Conservation (phyloP, 2,113 vertebrate genomes). For the Microtus pennsylvanicus region DNA sequence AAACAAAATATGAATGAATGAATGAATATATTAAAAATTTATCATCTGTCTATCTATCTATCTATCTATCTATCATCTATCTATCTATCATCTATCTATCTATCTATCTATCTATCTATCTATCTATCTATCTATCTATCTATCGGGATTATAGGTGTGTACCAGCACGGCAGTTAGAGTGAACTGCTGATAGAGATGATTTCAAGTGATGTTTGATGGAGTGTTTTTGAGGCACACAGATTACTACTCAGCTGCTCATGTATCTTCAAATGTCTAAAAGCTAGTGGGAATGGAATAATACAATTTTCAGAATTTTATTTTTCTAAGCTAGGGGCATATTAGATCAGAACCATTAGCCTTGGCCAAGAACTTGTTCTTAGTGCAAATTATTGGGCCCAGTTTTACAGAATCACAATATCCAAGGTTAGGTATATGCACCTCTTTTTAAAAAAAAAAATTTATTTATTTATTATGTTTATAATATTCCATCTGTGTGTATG, state of each 20-base stretch:
- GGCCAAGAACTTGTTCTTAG: background rate
- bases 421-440: background rate
- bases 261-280: background rate
- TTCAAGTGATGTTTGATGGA: background rate
- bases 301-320: background rate
- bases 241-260: background rate
- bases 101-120: too few species aligned
- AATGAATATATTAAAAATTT: too few species aligned
- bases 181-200: background rate
- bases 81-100: too few species aligned
- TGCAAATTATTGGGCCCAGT: background rate
- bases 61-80: too few species aligned
- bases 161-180: background rate
- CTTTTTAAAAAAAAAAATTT: too few species aligned
- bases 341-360: constrained; percentile 10
- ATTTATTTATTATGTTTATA: too few species aligned
- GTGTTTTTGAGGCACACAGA: background rate
- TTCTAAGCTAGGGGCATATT: background rate
- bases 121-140: background rate
- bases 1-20: too few species aligned
- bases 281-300: background rate
- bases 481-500: too few species aligned
- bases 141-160: background rate
- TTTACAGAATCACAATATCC: background rate
- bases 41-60: background rate